These are phyloP conservation scores for Pollenia amentaria DNA, from an alignment of 2,888 invertebrate species.

Conservation along the genomic window DNA sequence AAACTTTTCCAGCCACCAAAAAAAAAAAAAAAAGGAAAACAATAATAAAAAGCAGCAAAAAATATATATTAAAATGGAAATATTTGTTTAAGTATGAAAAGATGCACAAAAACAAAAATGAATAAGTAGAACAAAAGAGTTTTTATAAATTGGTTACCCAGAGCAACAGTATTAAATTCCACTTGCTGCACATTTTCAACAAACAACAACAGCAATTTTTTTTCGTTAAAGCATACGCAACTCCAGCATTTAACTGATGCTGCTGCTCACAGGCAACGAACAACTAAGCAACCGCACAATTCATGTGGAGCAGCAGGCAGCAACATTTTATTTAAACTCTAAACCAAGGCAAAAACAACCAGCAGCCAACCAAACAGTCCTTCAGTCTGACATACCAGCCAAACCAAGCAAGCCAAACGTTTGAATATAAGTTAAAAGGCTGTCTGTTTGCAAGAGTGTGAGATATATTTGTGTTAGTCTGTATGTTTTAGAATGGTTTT, in stretches of 20 bases:
- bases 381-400: slow-evolving; percentile 34
- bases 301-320: slow-evolving; percentile 58
- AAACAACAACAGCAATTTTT: slow-evolving; percentile 6
- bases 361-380: slow-evolving; percentile 54
- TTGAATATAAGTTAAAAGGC: slow-evolving; percentile 67
- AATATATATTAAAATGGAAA: slow-evolving; percentile 53
- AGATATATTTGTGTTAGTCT: neutral
- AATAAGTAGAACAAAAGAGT: slow-evolving; percentile 61
- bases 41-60: slow-evolving; percentile 25
- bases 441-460: neutral
- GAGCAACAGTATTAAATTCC: slow-evolving; percentile 73
- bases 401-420: slow-evolving; percentile 55
- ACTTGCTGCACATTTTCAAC: slow-evolving; percentile 68
- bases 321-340: slow-evolving; percentile 49
- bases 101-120: slow-evolving; percentile 17
- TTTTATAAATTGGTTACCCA: slow-evolving; percentile 74
- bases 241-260: neutral
- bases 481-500: slow-evolving; percentile 49
- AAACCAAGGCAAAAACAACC: slow-evolving; percentile 47
- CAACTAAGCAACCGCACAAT: slow-evolving; percentile 70
- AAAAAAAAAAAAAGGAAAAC: slow-evolving; percentile 1
- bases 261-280: slow-evolving; percentile 38
- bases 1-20: slow-evolving; percentile 67
- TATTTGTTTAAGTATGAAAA: slow-evolving; percentile 63
- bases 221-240: slow-evolving; percentile 20